Evolutionary conservation across 2,113 vertebrate species (phyloP), one percentile per base, ranked within the genome.

Genomic region (Excalfactoria chinensis): DNA sequence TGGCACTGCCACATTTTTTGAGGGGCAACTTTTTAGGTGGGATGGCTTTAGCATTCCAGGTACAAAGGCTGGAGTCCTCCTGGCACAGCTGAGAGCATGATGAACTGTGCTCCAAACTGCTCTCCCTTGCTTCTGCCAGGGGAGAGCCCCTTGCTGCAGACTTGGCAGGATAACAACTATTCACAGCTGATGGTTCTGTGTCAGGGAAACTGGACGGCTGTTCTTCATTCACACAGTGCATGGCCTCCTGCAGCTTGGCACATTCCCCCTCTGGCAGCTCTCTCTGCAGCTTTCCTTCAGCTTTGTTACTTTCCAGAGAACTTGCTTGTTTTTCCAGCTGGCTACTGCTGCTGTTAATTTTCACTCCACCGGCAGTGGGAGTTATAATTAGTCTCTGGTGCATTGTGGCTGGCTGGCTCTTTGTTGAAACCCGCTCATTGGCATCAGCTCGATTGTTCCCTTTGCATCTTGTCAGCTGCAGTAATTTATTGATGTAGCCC

Each of bases 401-500:
- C 84, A 80, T 5, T 22, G 88, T 11, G 8, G 94, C 40, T 17
- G 28, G 56, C 15, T 95, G 95, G 18, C 19, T 34, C 58, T 95
- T 87, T 7, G 95, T 91, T 66, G 93, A 72, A 14, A 84, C 73
- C 76, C 87, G 53, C 28, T 96, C 88, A 7, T 51, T 32, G 66
- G 35, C 69, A 34, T 97, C 97, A 40, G 63, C 87, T 2, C 49
- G 95, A 88, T 85, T 66, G 63, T 55, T 70, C 43, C 95, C 93
- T 85, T 76, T 98, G 95, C 93, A 97, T 59, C 97, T 95, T 2
- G 95, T 98, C 86, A 98, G 97, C 75, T 97, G 96, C 30, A 99
- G 97, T 22, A 99, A 95, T 96, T 98, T 98, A 94, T 98, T 96
- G 68, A 99, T 98, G 77, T 98, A 98, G 81, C 98, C 97, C 28